Base-by-base conservation (phyloP, 1,140 invertebrate genomes). In the Octopus sinensis region DNA sequence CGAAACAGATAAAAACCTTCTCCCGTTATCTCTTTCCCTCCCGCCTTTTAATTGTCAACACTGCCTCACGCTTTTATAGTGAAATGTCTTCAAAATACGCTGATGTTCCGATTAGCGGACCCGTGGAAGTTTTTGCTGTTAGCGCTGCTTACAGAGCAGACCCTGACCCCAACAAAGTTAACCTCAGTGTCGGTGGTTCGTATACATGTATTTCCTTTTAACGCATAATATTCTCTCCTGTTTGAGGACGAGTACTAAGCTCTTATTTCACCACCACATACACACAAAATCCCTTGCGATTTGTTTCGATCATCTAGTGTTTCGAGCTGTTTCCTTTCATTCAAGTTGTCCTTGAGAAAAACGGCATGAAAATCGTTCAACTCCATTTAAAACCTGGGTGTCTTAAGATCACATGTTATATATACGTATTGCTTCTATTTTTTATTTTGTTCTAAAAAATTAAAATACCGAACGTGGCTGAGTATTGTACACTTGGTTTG, bases 101-200 rank as follows among this genome's bases (percentile, higher is more conserved):
- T 62, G 92, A 91, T 84, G 94, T 97, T n/a, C 91, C 94, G 89
- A 90, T 93, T 83, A 96, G 95, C 23, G 94, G 95, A 80, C 95
- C 96, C 3, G 97, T 99, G 87, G 97, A 98, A 92, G 97, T 98
- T 54, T 99, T 99, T 91, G 94, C 95, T 23, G 90, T 98, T 56
- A 95, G 92, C 76, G 95, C 95, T 90, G 91, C 93, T 17, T 99
- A 93, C 90, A 91, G 93, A 54, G 96, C 97, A 80, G 97, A 99
- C 89, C 90, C 93, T 7, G 92, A 92, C 88, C 92, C 94, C 73
- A 92, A 95, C 76, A 99, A 99, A 94, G 96, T 98, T 52, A 98
- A 97, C 91, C 93, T 99, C 75, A 94, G 95, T 78, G 94, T 98
- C 87, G 98, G 98, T 92, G 96, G 96, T 98, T 93, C 92, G 93